A percentile compares a stretch with the other conserved stretches of the same genome.
Evolutionary conservation across 2,797 vertebrate genomes (phyloP).

Genomic region (Serranus cabrilla): DNA sequence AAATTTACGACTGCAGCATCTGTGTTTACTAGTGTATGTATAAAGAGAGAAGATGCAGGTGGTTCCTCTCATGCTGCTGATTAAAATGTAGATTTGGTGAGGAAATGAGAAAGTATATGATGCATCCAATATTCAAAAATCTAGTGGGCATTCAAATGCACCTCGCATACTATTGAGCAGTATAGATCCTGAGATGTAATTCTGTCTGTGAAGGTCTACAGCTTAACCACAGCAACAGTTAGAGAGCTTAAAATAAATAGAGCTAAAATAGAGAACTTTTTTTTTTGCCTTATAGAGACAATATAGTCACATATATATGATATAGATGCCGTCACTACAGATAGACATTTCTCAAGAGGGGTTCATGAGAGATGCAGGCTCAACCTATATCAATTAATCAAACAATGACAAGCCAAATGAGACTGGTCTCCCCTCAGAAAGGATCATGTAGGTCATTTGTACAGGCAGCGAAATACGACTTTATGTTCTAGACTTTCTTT

Average conservation of each 20-base stretch:
- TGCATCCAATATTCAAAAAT: not conserved
- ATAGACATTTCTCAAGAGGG: no score
- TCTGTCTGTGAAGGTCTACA: not conserved
- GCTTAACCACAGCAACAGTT: not conserved
- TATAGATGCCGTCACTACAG: no score
- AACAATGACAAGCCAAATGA: no score
- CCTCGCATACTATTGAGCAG: not conserved
- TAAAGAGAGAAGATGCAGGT: conserved; percentile 37
- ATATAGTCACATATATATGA: no score
- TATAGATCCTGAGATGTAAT: not conserved
- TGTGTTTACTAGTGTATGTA: conserved; percentile 52
- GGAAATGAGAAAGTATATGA: not conserved
- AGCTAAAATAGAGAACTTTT: not conserved
- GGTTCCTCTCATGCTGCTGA: conserved; percentile 37
- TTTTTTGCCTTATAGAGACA: not conserved
- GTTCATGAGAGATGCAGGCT: no score
- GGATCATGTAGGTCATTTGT: no score
- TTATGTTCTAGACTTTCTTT: no score
- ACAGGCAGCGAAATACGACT: no score
- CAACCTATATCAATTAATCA: no score
- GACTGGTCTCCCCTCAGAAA: no score
- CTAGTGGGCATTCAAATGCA: conserved; percentile 5
- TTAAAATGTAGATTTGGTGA: conserved; percentile 23
- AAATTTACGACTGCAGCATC: conserved; percentile 47
- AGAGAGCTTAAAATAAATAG: no score